These are phyloP conservation scores for Papilio gigon DNA, from an alignment of 2,888 invertebrate genomes.

Conservation along the genomic window DNA sequence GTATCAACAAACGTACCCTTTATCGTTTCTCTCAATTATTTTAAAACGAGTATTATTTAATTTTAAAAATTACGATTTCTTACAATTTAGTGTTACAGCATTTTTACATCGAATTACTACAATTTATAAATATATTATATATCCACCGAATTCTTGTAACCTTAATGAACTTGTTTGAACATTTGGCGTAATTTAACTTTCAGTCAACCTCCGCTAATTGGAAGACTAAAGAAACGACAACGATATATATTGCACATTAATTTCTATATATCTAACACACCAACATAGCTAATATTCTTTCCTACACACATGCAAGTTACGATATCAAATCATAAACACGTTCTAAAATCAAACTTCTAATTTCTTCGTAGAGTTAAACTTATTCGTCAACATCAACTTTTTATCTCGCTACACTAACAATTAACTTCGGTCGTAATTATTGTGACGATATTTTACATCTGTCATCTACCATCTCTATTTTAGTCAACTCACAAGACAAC, in stretches of 20 bases:
- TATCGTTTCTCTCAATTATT: slow-evolving; percentile 57
- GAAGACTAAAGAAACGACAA: slow-evolving; percentile 69
- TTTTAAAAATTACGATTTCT: slow-evolving; percentile 42
- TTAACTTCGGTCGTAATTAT: not conserved
- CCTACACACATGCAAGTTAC: slow-evolving; percentile 25
- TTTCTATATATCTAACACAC: slow-evolving; percentile 33
- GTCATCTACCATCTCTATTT: not conserved
- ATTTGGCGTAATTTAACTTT: slow-evolving; percentile 65
- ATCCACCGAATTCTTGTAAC: slow-evolving; percentile 58
- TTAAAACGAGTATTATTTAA: slow-evolving; percentile 54
- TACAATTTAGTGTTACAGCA: slow-evolving; percentile 27
- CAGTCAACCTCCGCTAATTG: slow-evolving; percentile 73
- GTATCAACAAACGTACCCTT: slow-evolving; percentile 56
- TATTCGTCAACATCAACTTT: too few relatives aligned
- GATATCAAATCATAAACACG: slow-evolving; percentile 14
- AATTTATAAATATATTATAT: slow-evolving; percentile 51
- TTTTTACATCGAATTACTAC: slow-evolving; percentile 46
- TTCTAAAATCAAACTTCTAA: slow-evolving; percentile 15
- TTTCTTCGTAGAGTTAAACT: not conserved
- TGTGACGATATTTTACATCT: not conserved
- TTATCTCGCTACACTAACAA: slow-evolving; percentile 20
- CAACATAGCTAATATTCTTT: slow-evolving; percentile 3
- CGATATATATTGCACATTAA: slow-evolving; percentile 20
- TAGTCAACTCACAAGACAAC: not conserved
- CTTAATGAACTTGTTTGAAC: slow-evolving; percentile 66